Percentiles rank a stretch among this genome's conserved stretches.
Conservation (phyloP, 2,888 invertebrate genomes). For the Dryadula phaetusa region DNA sequence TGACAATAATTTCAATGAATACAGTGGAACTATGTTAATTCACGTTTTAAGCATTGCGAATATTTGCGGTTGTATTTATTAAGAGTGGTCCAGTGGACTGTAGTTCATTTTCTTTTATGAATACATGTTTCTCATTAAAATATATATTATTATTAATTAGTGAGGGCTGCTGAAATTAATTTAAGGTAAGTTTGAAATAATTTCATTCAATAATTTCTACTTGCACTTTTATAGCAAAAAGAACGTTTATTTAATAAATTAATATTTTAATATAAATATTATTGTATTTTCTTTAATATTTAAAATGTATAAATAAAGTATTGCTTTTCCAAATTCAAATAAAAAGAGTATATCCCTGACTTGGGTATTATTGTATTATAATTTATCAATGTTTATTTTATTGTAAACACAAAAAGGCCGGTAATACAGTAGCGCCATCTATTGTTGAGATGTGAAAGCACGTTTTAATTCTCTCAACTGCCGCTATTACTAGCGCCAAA, state of each 20-base stretch:
- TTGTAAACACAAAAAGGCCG: slow-evolving; percentile 44
- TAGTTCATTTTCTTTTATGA: slow-evolving; percentile 18
- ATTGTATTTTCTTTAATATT: background rate
- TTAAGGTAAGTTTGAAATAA: slow-evolving; percentile 28
- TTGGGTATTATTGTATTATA: slow-evolving; percentile 14
- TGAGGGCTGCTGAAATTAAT: slow-evolving; percentile 1
- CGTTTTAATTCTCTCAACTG: slow-evolving; percentile 55
- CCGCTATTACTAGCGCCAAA: slow-evolving; percentile 65
- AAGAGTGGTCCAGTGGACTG: slow-evolving; percentile 32
- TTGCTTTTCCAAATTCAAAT: background rate
- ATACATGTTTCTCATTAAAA: background rate
- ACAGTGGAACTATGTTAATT: slow-evolving; percentile 41
- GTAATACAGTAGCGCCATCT: slow-evolving; percentile 64
- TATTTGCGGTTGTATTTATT: slow-evolving; percentile 46
- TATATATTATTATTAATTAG: background rate
- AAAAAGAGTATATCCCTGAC: slow-evolving; percentile 1
- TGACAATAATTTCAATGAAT: slow-evolving; percentile 56
- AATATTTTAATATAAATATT: background rate
- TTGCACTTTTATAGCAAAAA: background rate
- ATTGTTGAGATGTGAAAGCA: slow-evolving; percentile 37
- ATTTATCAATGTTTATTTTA: slow-evolving; percentile 36
- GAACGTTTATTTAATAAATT: background rate
- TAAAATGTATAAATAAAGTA: background rate
- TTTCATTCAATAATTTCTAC: background rate
- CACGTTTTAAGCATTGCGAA: slow-evolving; percentile 44